These are phyloP conservation scores for Brenthis daphne DNA, from an alignment of 2,888 invertebrate genomes.

Conservation along the genomic window DNA sequence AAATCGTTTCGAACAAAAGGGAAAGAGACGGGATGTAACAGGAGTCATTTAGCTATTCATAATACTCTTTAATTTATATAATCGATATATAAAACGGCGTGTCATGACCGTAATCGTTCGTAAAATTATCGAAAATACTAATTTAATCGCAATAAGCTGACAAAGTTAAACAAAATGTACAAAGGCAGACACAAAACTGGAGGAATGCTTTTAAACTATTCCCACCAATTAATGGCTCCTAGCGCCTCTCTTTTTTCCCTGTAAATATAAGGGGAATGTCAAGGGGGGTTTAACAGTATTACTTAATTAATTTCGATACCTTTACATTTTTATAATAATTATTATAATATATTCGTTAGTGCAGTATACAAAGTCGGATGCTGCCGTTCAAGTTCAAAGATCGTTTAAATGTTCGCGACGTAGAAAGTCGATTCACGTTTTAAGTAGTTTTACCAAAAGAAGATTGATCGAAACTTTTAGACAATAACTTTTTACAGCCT, in stretches of 20 bases:
- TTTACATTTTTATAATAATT: conserved; percentile 58
- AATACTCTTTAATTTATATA: conserved; percentile 33
- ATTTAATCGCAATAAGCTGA: not conserved
- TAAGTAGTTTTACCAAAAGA: conserved; percentile 61
- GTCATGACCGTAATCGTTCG: conserved; percentile 9
- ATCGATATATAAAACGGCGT: conserved; percentile 10
- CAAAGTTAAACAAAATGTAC: conserved; percentile 19
- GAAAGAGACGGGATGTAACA: conserved; percentile 26
- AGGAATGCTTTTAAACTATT: conserved; percentile 37
- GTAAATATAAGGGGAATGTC: conserved; percentile 48
- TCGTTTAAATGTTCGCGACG: conserved; percentile 45
- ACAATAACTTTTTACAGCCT: conserved; percentile 80
- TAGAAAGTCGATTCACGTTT: conserved; percentile 51
- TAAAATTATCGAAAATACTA: not conserved
- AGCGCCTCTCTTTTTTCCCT: conserved; percentile 44
- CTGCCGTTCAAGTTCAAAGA: conserved; percentile 24
- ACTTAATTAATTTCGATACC: conserved; percentile 74
- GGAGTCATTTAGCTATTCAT: conserved; percentile 36
- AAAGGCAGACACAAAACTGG: conserved; percentile 26
- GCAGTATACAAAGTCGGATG: conserved; percentile 38
- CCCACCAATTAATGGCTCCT: conserved; percentile 49
- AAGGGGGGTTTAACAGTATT: conserved; percentile 78
- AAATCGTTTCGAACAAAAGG: conserved; percentile 31
- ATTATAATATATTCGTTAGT: conserved; percentile 40
- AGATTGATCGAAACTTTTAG: conserved; percentile 73